A percentile compares a stretch with the other conserved stretches of the same genome.
Evolutionary conservation across 1,140 invertebrate genomes (phyloP).

Genomic region (Drosophila varians): DNA sequence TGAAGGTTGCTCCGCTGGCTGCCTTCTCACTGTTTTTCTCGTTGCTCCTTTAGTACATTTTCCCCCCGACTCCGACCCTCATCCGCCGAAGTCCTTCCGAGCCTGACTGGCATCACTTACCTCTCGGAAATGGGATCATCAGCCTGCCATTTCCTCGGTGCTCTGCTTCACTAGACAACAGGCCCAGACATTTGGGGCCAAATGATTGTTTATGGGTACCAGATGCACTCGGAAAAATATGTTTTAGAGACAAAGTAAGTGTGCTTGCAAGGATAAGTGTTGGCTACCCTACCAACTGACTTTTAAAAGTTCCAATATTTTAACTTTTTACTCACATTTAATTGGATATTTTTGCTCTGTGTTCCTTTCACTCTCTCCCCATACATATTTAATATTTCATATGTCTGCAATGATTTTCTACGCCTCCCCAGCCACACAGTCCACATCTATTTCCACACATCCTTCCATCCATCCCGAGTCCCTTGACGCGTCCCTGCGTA

Average conservation of each 20-base stretch:
- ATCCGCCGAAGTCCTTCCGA: not conserved
- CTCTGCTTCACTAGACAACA: constrained; percentile 72
- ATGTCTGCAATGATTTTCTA: constrained; percentile 80
- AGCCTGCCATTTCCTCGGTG: constrained; percentile 80
- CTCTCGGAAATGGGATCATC: constrained; percentile 83
- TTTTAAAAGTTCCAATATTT: no score
- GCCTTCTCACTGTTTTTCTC: constrained; percentile 1
- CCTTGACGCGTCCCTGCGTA: constrained; percentile 70
- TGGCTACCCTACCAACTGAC: no score
- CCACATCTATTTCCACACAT: constrained; percentile 8
- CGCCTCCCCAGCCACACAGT: constrained; percentile 41
- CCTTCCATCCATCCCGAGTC: constrained; percentile 23
- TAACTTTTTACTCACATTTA: no score
- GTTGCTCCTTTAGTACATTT: constrained; percentile 30
- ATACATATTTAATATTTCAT: constrained; percentile 83
- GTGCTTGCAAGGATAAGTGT: no score
- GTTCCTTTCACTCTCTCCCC: constrained; percentile 12
- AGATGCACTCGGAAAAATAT: constrained; percentile 11
- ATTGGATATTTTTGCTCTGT: not conserved
- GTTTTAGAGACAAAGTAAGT: not conserved
- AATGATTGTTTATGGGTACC: constrained; percentile 75
- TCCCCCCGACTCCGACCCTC: constrained; percentile 23
- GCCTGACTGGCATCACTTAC: constrained; percentile 82
- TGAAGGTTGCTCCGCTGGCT: constrained; percentile 52
- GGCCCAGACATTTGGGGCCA: constrained; percentile 63